These are phyloP conservation scores for Cryptoprocta ferox DNA, from an alignment of 2,797 vertebrate genomes.

Conservation along the genomic window DNA sequence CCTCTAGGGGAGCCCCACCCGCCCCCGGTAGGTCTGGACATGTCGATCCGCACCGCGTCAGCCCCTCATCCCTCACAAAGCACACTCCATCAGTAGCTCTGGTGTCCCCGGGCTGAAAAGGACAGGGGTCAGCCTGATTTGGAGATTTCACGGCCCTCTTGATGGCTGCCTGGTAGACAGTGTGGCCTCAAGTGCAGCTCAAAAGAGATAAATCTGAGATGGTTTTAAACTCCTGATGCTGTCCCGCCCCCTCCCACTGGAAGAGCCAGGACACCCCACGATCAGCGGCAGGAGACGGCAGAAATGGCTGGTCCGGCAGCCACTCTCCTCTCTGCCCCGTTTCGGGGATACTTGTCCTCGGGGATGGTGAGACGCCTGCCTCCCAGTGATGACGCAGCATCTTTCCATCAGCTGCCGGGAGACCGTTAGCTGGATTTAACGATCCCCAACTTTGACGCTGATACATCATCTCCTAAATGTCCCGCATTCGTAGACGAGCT, in stretches of 20 bases:
- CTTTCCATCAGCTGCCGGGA: not conserved
- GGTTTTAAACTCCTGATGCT: not conserved
- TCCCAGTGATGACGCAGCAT: not conserved
- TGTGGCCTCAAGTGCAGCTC: not conserved
- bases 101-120: not conserved
- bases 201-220: not conserved
- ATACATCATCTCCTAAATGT: not conserved
- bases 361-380: not conserved
- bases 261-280: not conserved
- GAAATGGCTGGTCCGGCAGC: not conserved
- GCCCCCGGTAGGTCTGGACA: not conserved
- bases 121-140: not conserved
- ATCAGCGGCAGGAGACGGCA: not conserved
- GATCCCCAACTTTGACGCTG: not conserved
- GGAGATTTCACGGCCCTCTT: not conserved
- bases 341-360: not conserved
- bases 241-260: not conserved
- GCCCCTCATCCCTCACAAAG: not conserved
- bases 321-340: not conserved
- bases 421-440: not conserved
- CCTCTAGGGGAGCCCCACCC: not conserved
- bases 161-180: not conserved
- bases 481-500: not conserved
- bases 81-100: not conserved
- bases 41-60: not conserved